A percentile compares a stretch with the other conserved stretches of the same genome.
phyloP scores from a whole-genome alignment of 2,113 vertebrate species.

The Myocastor coypus region DNA sequence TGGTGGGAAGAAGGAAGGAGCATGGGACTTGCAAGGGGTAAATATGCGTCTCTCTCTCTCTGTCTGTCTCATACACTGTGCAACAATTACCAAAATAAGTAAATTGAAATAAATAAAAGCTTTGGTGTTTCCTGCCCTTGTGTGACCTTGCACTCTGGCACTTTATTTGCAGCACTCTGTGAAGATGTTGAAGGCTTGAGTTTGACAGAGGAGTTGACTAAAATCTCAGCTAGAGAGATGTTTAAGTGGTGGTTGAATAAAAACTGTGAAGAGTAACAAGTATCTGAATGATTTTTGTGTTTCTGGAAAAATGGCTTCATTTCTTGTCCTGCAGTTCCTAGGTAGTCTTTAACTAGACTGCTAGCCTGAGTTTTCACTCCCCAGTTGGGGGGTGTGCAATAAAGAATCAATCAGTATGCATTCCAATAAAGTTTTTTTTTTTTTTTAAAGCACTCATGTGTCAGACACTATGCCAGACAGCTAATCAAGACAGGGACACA shows the following conservation, averaged over 20 bases:
- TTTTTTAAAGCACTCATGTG: background rate
- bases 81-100: background rate
- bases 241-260: background rate
- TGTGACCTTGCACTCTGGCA: background rate
- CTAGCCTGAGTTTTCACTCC: constrained; percentile 13
- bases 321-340: background rate
- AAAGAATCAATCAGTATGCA: background rate
- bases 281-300: background rate
- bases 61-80: background rate
- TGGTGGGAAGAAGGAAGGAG: background rate
- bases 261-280: background rate
- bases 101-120: background rate
- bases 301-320: background rate
- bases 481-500: constrained; percentile 35
- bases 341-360: background rate
- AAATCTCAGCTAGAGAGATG: background rate
- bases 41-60: too few species aligned
- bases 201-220: background rate
- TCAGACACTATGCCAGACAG: background rate
- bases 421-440: background rate
- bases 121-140: background rate
- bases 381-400: background rate
- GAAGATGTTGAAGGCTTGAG: background rate
- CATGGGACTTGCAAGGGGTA: background rate
- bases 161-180: background rate